Evolutionary conservation across 1,140 invertebrate species (phyloP), one percentile per base, ranked within the genome.

Genomic region (Diabrotica virgifera): DNA sequence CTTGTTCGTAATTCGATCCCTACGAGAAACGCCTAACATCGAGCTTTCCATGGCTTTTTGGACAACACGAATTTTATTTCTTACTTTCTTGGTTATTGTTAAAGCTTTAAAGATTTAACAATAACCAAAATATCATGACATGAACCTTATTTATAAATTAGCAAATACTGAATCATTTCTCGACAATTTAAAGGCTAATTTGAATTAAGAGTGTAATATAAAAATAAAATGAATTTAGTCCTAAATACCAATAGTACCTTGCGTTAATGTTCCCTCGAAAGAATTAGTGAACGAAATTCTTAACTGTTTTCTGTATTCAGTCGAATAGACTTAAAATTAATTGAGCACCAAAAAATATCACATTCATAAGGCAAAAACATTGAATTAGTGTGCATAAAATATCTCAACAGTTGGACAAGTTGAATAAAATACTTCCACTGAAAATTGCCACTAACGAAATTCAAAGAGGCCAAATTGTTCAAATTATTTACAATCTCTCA

Each of bases 291-390:
- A 8, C 24, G 4, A 24, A 46, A 46, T 10, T 46, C 8, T 46
- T 8, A n/a, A 46, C 8, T 3, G n/a, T 46, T 46, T 46, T 36
- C 36, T 53, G 12, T 59, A 50, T 24, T 59, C 58, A 59, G 58
- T 59, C 58, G 38, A 59, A 13, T 50, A 13, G 14, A 59, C 50
- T 59, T 12, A 46, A 46, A 35, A 59, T 11, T 46, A 46, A 59
- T 59, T 59, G 58, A 59, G 58, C 58, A 59, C 58, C 58, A 59
- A 50, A 50, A 14, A 10, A 8, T 59, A 59, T 59, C 58, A 59
- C 58, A 59, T 13, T 54, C 24, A 13, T 54, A 13, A 35, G 52
- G 52, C 24, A 9, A 54, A 35, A 6, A 54, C 46, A 9, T 35
- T 54, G 2, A 13, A 54, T 13, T 13, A 54, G 8, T 54, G n/a